These are phyloP conservation scores for Stenodera caucasica DNA, from an alignment of 2,888 invertebrate genomes.

Conservation along the genomic window DNA sequence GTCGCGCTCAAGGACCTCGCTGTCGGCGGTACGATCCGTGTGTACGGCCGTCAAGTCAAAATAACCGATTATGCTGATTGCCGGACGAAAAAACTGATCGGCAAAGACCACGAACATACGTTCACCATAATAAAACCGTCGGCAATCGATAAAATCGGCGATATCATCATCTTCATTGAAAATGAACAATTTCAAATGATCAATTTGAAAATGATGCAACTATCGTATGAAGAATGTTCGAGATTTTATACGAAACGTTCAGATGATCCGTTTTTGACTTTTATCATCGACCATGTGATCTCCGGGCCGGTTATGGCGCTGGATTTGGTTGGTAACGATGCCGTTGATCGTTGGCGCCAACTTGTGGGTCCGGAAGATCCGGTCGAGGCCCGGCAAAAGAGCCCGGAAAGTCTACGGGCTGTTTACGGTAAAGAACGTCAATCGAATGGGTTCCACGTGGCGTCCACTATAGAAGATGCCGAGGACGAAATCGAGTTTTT, in stretches of 20 bases:
- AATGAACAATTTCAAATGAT: slow-evolving; percentile 60
- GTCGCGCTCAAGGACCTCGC: slow-evolving; percentile 69
- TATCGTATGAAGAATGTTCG: slow-evolving; percentile 67
- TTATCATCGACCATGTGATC: slow-evolving; percentile 65
- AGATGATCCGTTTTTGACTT: slow-evolving; percentile 66
- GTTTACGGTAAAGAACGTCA: slow-evolving; percentile 61
- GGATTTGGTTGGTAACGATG: slow-evolving; percentile 74
- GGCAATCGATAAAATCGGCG: slow-evolving; percentile 69
- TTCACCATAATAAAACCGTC: slow-evolving; percentile 79
- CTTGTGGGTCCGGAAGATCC: slow-evolving; percentile 68
- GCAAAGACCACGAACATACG: slow-evolving; percentile 68
- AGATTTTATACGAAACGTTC: slow-evolving; percentile 64
- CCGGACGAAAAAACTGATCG: slow-evolving; percentile 65
- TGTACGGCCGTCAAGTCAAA: slow-evolving; percentile 74
- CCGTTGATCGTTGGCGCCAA: slow-evolving; percentile 62
- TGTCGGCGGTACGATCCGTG: slow-evolving; percentile 68
- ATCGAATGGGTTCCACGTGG: slow-evolving; percentile 70
- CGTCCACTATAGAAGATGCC: slow-evolving; percentile 62
- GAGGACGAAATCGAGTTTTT: slow-evolving; percentile 63
- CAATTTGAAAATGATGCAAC: slow-evolving; percentile 68
- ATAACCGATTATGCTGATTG: slow-evolving; percentile 74
- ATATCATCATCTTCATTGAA: slow-evolving; percentile 70
- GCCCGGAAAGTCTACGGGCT: slow-evolving; percentile 65
- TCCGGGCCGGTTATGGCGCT: slow-evolving; percentile 71
- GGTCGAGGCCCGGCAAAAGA: slow-evolving; percentile 58